Conservation (phyloP, 2,797 vertebrate species). For the Chaunax sp. region DNA sequence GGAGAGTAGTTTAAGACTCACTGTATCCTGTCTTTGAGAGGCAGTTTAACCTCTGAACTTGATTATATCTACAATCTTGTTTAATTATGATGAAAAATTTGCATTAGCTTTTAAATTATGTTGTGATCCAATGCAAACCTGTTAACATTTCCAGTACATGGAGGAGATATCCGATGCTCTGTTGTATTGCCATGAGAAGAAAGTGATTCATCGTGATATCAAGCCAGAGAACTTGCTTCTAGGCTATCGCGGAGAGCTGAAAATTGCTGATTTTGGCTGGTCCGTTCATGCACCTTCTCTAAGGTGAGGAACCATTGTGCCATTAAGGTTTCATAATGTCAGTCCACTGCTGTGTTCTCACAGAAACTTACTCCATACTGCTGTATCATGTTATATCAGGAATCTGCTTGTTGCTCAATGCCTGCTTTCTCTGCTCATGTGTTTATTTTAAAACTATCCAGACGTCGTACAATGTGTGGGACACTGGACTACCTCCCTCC, state of each 20-base stretch:
- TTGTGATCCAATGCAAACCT: background rate
- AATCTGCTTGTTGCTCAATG: background rate
- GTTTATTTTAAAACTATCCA: constrained; percentile 50
- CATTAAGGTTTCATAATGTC: no score
- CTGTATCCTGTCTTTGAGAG: background rate
- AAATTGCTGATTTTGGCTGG: constrained; percentile 96
- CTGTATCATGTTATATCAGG: no score
- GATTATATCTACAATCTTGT: background rate
- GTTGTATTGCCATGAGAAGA: constrained; percentile 89
- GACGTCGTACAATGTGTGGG: constrained; percentile 93
- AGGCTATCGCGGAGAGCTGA: constrained; percentile 92
- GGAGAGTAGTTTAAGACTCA: background rate
- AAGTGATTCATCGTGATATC: constrained; percentile 95
- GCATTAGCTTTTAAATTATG: background rate
- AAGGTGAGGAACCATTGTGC: constrained; percentile 84
- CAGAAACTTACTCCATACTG: background rate
- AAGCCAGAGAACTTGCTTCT: constrained; percentile 94
- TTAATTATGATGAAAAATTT: background rate
- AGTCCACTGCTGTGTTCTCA: background rate
- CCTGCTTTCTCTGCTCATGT: background rate
- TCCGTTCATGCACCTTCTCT: constrained; percentile 95
- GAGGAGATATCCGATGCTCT: constrained; percentile 92
- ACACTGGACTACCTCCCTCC: constrained; percentile 93
- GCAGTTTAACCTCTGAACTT: background rate
- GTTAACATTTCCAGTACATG: constrained; percentile 85